Evolutionary conservation across 2,888 invertebrate genomes (phyloP).

Genomic region (Eupeodes luniger): DNA sequence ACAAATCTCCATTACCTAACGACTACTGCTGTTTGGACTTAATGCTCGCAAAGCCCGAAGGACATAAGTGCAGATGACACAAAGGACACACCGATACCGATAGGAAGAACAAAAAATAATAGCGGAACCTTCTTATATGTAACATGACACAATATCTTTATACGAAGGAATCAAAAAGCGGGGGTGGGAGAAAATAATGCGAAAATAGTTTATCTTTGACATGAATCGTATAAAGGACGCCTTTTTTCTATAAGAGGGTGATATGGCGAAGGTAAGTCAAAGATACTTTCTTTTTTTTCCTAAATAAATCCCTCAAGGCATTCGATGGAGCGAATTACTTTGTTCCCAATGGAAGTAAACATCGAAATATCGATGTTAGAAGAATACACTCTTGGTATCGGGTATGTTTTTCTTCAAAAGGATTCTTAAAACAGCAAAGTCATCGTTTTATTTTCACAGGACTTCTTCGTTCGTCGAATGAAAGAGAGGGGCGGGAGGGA

Average conservation of each 20-base stretch:
- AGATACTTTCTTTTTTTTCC: slow-evolving; percentile 36
- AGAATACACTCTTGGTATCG: slow-evolving; percentile 17
- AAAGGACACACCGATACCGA: slow-evolving; percentile 14
- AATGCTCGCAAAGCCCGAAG: slow-evolving; percentile 58
- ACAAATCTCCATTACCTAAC: slow-evolving; percentile 75
- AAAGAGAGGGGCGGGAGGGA: background rate
- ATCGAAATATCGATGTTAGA: slow-evolving; percentile 32
- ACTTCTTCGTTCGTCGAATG: background rate
- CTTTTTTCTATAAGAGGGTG: slow-evolving; percentile 21
- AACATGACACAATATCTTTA: background rate
- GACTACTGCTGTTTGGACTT: slow-evolving; percentile 62
- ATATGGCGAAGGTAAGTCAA: slow-evolving; percentile 3
- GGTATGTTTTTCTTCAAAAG: slow-evolving; percentile 4
- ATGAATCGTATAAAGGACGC: slow-evolving; percentile 56
- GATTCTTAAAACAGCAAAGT: slow-evolving; percentile 71
- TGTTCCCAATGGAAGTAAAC: slow-evolving; percentile 36
- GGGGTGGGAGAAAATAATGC: slow-evolving; percentile 50
- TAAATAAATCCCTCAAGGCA: slow-evolving; percentile 67
- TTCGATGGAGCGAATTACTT: slow-evolving; percentile 53
- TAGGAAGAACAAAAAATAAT: slow-evolving; percentile 19
- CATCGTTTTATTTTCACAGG: slow-evolving; percentile 46
- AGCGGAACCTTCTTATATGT: slow-evolving; percentile 28
- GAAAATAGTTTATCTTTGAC: slow-evolving; percentile 77
- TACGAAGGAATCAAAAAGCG: slow-evolving; percentile 22
- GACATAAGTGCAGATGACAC: slow-evolving; percentile 62